Conservation (phyloP, 2,888 invertebrate genomes). For the Metalampra italica region DNA sequence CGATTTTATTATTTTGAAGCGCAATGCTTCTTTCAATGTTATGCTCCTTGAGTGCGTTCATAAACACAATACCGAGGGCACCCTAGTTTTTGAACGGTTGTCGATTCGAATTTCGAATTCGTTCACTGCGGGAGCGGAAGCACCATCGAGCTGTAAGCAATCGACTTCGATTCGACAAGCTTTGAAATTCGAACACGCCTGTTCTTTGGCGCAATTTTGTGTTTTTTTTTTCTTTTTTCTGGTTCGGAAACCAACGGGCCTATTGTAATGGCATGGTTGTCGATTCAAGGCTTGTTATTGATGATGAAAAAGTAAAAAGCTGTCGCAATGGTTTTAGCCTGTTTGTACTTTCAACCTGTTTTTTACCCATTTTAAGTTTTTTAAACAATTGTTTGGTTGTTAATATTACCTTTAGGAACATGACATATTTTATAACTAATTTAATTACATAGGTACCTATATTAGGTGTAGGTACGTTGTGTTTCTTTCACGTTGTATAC, state of each 20-base stretch:
- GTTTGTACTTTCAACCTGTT: no score
- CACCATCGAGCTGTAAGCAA: conserved; percentile 39
- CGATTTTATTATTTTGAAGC: conserved; percentile 1
- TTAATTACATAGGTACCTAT: no score
- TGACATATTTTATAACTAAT: no score
- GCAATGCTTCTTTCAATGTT: neutral
- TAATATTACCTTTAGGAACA: no score
- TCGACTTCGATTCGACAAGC: conserved; percentile 52
- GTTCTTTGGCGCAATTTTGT: conserved; percentile 31
- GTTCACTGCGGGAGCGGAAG: conserved; percentile 11
- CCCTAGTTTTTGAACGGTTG: conserved; percentile 40
- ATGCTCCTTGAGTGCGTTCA: conserved; percentile 28
- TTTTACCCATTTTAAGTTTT: no score
- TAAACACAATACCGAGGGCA: conserved; percentile 25
- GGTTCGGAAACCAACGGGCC: conserved; percentile 6
- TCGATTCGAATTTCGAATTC: conserved; percentile 22
- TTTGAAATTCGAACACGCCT: conserved; percentile 46
- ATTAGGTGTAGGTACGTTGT: no score
- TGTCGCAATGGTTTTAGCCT: no score
- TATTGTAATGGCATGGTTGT: neutral
- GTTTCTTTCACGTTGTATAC: neutral
- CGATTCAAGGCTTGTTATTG: no score
- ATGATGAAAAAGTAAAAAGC: no score
- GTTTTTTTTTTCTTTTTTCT: conserved; percentile 18
- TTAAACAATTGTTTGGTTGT: no score